These are phyloP conservation scores for Rhagium mordax DNA, from an alignment of 2,888 invertebrate genomes.

Conservation along the genomic window DNA sequence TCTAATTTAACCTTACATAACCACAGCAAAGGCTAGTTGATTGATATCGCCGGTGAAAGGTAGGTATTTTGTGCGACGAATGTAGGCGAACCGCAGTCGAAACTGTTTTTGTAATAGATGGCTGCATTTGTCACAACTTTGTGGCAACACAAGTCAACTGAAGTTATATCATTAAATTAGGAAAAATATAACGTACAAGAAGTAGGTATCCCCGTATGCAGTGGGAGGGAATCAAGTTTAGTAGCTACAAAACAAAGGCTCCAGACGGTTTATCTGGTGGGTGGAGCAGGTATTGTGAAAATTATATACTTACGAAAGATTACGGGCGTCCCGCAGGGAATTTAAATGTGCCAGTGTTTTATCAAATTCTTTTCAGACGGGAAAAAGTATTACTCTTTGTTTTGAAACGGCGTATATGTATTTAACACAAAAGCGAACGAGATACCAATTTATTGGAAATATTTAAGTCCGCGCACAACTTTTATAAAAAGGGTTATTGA, in stretches of 20 bases:
- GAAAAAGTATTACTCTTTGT: neutral
- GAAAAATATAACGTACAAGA: constrained; percentile 14
- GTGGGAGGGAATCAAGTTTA: constrained; percentile 21
- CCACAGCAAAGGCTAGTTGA: constrained; percentile 42
- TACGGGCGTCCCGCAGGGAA: constrained; percentile 25
- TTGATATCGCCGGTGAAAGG: constrained; percentile 47
- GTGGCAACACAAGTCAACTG: constrained; percentile 9
- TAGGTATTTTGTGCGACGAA: constrained; percentile 39
- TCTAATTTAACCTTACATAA: constrained; percentile 14
- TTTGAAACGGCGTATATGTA: neutral
- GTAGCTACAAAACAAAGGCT: constrained; percentile 20
- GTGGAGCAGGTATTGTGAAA: constrained; percentile 25
- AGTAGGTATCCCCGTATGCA: constrained; percentile 8
- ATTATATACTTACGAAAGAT: constrained; percentile 11
- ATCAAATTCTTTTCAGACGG: neutral
- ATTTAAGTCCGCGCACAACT: neutral
- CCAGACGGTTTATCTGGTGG: constrained; percentile 4
- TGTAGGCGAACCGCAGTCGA: constrained; percentile 40
- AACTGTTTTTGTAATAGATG: constrained; percentile 46
- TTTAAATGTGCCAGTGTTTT: neutral
- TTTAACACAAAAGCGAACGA: neutral
- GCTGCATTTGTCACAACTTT: constrained; percentile 28
- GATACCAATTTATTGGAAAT: neutral
- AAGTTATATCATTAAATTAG: constrained; percentile 9
- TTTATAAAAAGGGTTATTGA: too few relatives aligned